A percentile compares a stretch with the other conserved stretches of the same genome.
Conservation (phyloP, 2,113 vertebrate genomes). For the Notothenia coriiceps region DNA sequence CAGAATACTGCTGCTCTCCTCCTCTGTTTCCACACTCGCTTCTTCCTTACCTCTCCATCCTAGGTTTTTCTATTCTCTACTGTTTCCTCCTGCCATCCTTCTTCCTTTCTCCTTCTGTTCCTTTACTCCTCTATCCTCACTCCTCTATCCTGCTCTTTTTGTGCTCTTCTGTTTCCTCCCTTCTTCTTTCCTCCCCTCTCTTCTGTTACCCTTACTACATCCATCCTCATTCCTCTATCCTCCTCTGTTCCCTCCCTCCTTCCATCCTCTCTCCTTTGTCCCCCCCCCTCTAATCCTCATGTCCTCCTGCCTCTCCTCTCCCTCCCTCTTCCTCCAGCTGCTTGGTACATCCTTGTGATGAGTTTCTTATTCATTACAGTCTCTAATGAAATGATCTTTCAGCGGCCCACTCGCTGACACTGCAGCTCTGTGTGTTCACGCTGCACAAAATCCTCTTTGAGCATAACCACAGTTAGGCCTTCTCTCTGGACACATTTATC, state of each 20-base stretch:
- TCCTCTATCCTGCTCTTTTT: neutral
- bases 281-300: neutral
- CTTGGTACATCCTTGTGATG: conserved; percentile 6
- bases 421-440: conserved; percentile 10
- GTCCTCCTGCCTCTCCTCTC: neutral
- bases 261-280: neutral
- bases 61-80: no score
- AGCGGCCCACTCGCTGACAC: conserved; percentile 12
- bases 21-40: neutral
- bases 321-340: neutral
- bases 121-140: neutral
- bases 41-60: neutral
- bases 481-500: conserved; percentile 16
- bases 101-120: neutral
- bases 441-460: conserved; percentile 33
- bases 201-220: no score
- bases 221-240: no score
- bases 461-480: conserved; percentile 42
- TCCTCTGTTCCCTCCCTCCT: no score
- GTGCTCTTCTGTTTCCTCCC: no score
- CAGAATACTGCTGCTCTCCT: neutral
- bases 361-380: conserved; percentile 40
- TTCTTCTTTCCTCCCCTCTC: no score
- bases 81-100: no score
- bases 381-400: conserved; percentile 52